A percentile compares a stretch with the other conserved stretches of the same genome.
Evolutionary conservation across 2,888 invertebrate genomes (phyloP).

Genomic region (Priocnemis perturbator): DNA sequence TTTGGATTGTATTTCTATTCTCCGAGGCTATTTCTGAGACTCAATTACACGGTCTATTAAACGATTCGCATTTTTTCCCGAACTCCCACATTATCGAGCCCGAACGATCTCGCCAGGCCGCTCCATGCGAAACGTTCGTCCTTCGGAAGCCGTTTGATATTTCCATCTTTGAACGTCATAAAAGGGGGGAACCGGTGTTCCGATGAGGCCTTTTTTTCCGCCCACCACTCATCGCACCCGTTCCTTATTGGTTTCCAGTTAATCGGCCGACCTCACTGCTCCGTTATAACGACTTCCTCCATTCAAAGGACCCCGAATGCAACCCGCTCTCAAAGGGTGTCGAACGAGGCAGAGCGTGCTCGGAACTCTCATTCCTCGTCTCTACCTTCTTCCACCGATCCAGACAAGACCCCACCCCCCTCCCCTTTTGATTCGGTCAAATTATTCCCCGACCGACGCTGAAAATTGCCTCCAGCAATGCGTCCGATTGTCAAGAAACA

Average conservation of each 20-base stretch:
- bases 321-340: conserved; percentile 24
- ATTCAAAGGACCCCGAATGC: conserved; percentile 6
- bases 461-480: neutral
- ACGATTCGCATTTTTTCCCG: conserved; percentile 35
- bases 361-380: conserved; percentile 7
- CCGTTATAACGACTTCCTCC: conserved; percentile 56
- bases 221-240: conserved; percentile 22
- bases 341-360: conserved; percentile 12
- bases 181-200: neutral
- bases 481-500: neutral
- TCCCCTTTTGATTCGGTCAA: neutral
- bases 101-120: neutral
- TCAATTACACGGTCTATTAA: conserved; percentile 51
- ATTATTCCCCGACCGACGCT: neutral
- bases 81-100: conserved; percentile 19
- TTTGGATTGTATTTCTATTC: too few relatives aligned
- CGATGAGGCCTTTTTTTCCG: conserved; percentile 24
- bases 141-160: neutral
- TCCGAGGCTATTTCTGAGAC: neutral
- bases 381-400: neutral
- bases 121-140: neutral
- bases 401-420: neutral
- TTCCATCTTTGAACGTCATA: conserved; percentile 1
- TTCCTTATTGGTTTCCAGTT: conserved; percentile 64
- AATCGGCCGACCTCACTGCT: conserved; percentile 59